Conservation (phyloP, 2,888 invertebrate species). For the Nemoura dubitans region DNA sequence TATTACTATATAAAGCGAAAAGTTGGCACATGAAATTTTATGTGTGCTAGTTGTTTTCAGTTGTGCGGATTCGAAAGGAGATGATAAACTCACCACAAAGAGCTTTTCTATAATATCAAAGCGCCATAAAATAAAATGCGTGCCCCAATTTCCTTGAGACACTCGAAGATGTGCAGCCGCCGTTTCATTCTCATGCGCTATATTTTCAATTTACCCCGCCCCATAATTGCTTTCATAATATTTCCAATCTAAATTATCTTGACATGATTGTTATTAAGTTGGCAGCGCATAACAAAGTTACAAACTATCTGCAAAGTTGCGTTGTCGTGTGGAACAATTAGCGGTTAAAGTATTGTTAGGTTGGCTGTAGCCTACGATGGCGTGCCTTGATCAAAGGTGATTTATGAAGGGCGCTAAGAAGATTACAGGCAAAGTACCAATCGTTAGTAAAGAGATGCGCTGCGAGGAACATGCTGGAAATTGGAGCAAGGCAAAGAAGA, state of each 20-base stretch:
- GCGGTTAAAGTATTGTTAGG: constrained; percentile 19
- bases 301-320: constrained; percentile 4
- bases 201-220: background rate
- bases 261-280: constrained; percentile 35
- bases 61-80: too few species aligned
- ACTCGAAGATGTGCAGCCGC: too few species aligned
- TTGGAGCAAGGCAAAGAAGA: too few species aligned
- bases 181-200: too few species aligned
- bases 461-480: too few species aligned
- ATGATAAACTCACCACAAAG: too few species aligned
- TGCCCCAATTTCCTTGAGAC: too few species aligned
- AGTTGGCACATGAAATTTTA: too few species aligned
- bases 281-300: constrained; percentile 8
- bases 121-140: background rate
- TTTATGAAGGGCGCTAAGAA: background rate
- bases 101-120: background rate
- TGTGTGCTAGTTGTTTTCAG: too few species aligned
- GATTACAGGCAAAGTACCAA: background rate
- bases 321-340: background rate
- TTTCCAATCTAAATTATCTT: constrained; percentile 41
- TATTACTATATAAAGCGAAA: too few species aligned
- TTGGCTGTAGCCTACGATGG: background rate
- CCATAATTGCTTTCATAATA: constrained; percentile 35
- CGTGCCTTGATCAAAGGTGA: constrained; percentile 1
- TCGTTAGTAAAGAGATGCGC: background rate